Evolutionary conservation across 1,140 invertebrate species (phyloP).

Genomic region (Orchesella cincta): DNA sequence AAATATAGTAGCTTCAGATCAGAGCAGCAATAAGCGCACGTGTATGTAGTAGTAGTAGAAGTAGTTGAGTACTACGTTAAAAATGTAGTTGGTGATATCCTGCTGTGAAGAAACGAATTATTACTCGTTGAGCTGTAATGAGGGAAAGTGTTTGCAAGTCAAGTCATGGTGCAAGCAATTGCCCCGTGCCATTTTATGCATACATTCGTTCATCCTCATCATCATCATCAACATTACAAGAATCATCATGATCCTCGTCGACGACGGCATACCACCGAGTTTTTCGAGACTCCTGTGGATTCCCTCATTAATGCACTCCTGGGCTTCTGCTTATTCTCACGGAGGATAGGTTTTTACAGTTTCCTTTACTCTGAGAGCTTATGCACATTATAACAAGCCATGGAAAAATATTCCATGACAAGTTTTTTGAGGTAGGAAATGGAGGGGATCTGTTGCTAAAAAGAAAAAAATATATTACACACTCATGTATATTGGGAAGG

Average conservation of each 20-base stretch:
- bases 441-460: no score
- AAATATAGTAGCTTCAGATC: no score
- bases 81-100: constrained; percentile 34
- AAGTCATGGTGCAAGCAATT: constrained; percentile 50
- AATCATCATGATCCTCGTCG: background rate
- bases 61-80: no score
- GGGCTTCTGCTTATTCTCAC: constrained; percentile 43
- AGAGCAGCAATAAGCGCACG: no score
- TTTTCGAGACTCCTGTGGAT: constrained; percentile 43
- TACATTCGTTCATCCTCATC: background rate
- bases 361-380: no score
- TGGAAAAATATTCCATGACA: no score
- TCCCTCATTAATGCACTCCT: constrained; percentile 51
- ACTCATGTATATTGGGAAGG: no score
- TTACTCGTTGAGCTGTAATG: constrained; percentile 51
- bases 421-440: no score
- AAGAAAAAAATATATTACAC: no score
- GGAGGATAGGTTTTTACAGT: background rate
- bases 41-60: no score
- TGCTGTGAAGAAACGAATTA: constrained; percentile 49
- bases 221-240: background rate
- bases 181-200: constrained; percentile 38
- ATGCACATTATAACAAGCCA: no score
- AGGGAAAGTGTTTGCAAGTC: constrained; percentile 50
- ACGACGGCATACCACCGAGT: constrained; percentile 27